Evolutionary conservation across 2,113 vertebrate species (phyloP).

Genomic region (Oreotrochilus melanogaster): DNA sequence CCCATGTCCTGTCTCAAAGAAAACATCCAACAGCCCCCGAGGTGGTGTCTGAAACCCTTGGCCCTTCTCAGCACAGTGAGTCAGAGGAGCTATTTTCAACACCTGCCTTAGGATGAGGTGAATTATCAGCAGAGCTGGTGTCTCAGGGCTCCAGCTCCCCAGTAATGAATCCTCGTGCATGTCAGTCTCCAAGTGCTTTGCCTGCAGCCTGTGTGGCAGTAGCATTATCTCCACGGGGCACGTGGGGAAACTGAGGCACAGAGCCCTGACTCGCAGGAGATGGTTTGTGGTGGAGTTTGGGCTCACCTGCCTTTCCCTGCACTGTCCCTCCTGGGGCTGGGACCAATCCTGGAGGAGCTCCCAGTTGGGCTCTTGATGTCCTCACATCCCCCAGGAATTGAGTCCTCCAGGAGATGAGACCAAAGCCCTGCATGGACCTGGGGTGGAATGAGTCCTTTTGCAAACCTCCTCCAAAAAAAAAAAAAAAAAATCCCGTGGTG

Average conservation of each 20-base stretch:
- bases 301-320: background rate
- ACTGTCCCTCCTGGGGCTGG: background rate
- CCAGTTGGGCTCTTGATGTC: background rate
- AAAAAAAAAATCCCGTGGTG: rapidly evolving
- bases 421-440: background rate
- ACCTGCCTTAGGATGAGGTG: background rate
- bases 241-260: conserved; percentile 4
- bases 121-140: conserved; percentile 4
- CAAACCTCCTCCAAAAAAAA: background rate
- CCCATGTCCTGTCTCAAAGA: background rate
- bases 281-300: background rate
- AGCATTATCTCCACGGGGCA: background rate
- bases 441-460: background rate
- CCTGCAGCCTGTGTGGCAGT: background rate
- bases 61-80: background rate
- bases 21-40: background rate
- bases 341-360: background rate
- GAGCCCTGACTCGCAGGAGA: background rate
- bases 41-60: background rate
- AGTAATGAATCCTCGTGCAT: background rate
- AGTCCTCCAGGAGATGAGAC: background rate
- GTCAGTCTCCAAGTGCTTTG: rapidly evolving
- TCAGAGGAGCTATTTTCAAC: conserved; percentile 31
- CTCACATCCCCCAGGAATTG: rapidly evolving
- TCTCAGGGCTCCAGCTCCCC: background rate